These are phyloP conservation scores for Micromys minutus DNA, from an alignment of 2,113 vertebrate genomes.

Conservation along the genomic window DNA sequence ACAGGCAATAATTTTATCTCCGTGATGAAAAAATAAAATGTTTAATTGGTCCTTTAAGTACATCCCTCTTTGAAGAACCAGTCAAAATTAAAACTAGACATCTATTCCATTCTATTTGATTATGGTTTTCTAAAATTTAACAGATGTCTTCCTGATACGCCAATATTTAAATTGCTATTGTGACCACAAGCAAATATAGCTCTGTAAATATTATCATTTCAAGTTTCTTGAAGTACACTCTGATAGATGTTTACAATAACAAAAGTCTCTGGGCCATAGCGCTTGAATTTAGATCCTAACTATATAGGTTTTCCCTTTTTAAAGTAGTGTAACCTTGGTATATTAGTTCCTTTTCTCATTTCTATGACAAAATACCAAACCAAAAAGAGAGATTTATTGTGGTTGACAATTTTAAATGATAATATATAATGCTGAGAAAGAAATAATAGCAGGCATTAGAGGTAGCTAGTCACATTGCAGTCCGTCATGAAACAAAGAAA, in stretches of 20 bases:
- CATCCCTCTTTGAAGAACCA: constrained; percentile 35
- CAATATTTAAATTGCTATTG: constrained; percentile 62
- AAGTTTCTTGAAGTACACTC: background rate
- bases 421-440: too few relatives aligned
- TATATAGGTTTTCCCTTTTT: background rate
- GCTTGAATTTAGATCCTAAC: background rate
- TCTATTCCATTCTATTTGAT: background rate
- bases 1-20: constrained; percentile 28
- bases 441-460: background rate
- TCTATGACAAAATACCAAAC: background rate
- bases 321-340: background rate
- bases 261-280: background rate
- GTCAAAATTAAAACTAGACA: background rate
- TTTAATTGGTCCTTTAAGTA: background rate
- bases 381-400: background rate
- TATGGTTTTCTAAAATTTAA: constrained; percentile 44
- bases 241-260: background rate
- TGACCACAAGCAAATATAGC: constrained; percentile 43
- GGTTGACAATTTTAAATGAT: background rate
- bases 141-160: constrained; percentile 51
- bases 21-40: constrained; percentile 24
- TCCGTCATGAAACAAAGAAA: background rate
- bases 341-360: background rate
- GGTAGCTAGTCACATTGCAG: too few relatives aligned
- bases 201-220: constrained; percentile 63